Evolutionary conservation across 53 echinoderm and acorn worm genomes (phyloP), one percentile per base, ranked within the genome.

Genomic region (Crossaster papposus): DNA sequence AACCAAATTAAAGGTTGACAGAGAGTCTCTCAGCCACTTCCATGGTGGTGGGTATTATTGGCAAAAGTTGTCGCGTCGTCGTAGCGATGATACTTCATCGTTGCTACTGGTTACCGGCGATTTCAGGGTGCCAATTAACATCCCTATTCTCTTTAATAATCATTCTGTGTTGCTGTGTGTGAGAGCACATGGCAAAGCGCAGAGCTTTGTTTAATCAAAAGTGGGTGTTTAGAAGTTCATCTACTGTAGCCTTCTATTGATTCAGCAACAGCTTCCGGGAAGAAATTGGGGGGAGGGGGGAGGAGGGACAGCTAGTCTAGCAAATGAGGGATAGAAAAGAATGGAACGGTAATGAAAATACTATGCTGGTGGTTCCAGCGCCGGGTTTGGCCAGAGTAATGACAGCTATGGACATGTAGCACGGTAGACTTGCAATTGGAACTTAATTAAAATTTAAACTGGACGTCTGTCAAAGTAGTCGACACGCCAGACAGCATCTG

Each of bases 391-490:
- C 58, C 15, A 17, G 36, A 32, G 74, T 74, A 32, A 74, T 74
- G 74, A 74, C 22, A 44, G 17, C 22, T 13, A 35, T 11, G 31
- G 9, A 23, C 28, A 12, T 8, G 22, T 12, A 18, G 23, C 9
- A 30, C 20, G 5, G 18, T n/a, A 14, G 74, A 31, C 18, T 74
- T 32, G 44, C 22, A 35, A 33, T 74, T n/a, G n/a, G n/a, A n/a
- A n/a, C n/a, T n/a, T n/a, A n/a, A n/a, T n/a, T n/a, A n/a, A 35
- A 74, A 26, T 0, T 35, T 0, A 74, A 74, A 74, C 74, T 35
- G 4, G 36, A 74, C 22, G 74, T 74, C 74, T 34, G 74, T 74
- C 74, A 74, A 4, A 35, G 74, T 74, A 17, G 68, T 74, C 14
- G 74, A 36, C 74, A 36, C 35, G 36, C 74, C 15, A 17, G 36